These are phyloP conservation scores for Artemia franciscana DNA, from an alignment of 1,140 invertebrate species.

Conservation along the genomic window DNA sequence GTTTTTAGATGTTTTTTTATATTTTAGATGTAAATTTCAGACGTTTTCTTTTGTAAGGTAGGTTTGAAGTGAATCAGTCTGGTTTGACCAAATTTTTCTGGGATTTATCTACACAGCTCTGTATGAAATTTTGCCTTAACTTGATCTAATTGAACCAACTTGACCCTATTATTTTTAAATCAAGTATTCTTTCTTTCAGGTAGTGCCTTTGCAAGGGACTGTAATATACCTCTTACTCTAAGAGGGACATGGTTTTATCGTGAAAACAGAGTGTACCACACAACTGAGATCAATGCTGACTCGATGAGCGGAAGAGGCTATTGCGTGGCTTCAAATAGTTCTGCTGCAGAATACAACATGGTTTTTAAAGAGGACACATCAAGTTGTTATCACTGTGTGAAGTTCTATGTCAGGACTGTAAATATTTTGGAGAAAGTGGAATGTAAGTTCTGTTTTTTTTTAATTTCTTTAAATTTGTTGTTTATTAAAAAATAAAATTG, in stretches of 20 bases:
- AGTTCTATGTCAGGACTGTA: conserved; percentile 56
- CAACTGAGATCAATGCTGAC: conserved; percentile 53
- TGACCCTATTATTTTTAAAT: too few relatives aligned
- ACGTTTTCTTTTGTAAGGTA: too few relatives aligned
- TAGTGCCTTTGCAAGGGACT: conserved; percentile 13
- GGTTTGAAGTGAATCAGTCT: too few relatives aligned
- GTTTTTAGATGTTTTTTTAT: too few relatives aligned
- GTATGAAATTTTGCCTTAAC: too few relatives aligned
- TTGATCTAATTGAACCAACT: too few relatives aligned
- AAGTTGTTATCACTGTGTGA: conserved; percentile 57
- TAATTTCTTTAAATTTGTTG: conserved; percentile 22
- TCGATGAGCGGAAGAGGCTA: conserved; percentile 43
- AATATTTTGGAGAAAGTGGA: conserved; percentile 77
- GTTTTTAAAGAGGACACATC: conserved; percentile 32
- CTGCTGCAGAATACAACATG: conserved; percentile 32
- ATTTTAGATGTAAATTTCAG: too few relatives aligned
- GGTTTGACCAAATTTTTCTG: too few relatives aligned
- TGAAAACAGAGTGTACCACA: conserved; percentile 58
- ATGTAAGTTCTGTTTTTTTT: conserved; percentile 27
- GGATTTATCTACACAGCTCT: too few relatives aligned
- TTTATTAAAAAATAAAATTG: too few relatives aligned
- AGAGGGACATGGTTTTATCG: conserved; percentile 72
- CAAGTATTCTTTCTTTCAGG: neutral
- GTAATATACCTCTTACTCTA: conserved; percentile 42
- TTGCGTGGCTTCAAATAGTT: conserved; percentile 35